Conservation (phyloP, 92 coral and sea anemone species). For the Phenganax marumi region DNA sequence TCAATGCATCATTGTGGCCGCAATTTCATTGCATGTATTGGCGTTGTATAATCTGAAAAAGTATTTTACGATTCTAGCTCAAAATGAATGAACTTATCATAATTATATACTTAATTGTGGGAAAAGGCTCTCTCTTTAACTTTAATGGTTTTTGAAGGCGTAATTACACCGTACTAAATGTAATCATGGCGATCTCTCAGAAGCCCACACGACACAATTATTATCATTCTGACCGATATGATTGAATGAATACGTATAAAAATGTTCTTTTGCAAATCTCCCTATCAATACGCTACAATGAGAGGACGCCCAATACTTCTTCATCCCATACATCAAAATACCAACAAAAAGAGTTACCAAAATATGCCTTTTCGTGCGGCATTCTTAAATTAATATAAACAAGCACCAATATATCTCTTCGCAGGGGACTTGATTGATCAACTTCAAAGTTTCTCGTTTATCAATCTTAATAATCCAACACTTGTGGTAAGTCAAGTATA, state of each 20-base stretch:
- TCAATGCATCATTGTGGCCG: not conserved
- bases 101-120: not conserved
- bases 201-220: conserved; percentile 7
- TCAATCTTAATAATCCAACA: too few relatives aligned
- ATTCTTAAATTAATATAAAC: not conserved
- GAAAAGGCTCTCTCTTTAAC: not conserved
- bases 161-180: not conserved
- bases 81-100: not conserved
- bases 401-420: not conserved
- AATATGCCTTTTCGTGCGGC: too few relatives aligned
- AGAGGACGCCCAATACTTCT: too few relatives aligned
- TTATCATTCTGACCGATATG: not conserved
- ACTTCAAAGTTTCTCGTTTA: too few relatives aligned
- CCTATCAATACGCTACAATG: too few relatives aligned
- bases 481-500: too few relatives aligned
- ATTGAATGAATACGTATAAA: not conserved
- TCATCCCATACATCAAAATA: too few relatives aligned
- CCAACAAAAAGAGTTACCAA: too few relatives aligned
- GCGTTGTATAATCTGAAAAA: too few relatives aligned
- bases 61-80: too few relatives aligned
- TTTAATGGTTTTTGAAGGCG: not conserved
- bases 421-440: not conserved
- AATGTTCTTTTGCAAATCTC: too few relatives aligned
- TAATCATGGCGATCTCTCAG: conserved; percentile 1
- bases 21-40: too few relatives aligned